Percentiles rank a stretch among this genome's conserved stretches.
These are phyloP conservation scores for Drosophila paranaensis DNA, from an alignment of 2,888 invertebrate species.

Conservation along the genomic window DNA sequence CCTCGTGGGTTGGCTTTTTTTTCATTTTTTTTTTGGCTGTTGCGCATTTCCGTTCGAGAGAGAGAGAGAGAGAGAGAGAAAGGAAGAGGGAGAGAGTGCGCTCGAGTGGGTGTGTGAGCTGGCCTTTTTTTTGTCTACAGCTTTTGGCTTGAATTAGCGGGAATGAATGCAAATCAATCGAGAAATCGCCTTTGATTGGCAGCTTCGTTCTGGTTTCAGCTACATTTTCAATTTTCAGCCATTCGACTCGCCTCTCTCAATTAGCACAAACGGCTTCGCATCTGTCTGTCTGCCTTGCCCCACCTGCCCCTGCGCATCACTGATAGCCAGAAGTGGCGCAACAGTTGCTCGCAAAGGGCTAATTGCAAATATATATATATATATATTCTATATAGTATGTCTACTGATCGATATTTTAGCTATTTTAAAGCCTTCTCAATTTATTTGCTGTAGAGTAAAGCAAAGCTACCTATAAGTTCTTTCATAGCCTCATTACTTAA, in stretches of 20 bases:
- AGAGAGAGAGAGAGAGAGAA: background rate
- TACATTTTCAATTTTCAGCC: constrained; percentile 24
- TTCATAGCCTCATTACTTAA: no score
- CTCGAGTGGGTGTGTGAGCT: constrained; percentile 7
- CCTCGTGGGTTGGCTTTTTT: constrained; percentile 55
- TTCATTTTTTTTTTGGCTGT: constrained; percentile 26
- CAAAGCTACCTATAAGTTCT: no score
- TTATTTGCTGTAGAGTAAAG: background rate
- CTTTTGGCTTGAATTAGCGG: constrained; percentile 18
- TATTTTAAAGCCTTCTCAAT: background rate
- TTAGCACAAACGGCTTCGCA: constrained; percentile 40
- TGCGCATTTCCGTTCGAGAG: constrained; percentile 63
- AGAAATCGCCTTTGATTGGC: constrained; percentile 40
- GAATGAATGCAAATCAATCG: constrained; percentile 46
- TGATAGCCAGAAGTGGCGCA: background rate
- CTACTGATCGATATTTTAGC: background rate
- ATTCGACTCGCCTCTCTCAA: constrained; percentile 48
- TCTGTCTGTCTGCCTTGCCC: background rate
- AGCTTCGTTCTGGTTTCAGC: constrained; percentile 46
- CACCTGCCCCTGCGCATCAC: background rate
- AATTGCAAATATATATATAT: background rate
- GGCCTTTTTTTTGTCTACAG: background rate
- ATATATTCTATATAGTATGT: background rate
- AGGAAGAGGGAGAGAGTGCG: background rate
- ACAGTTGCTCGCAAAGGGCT: background rate